Evolutionary conservation across 2,797 vertebrate species (phyloP).

Genomic region (Crypturellus tataupa): DNA sequence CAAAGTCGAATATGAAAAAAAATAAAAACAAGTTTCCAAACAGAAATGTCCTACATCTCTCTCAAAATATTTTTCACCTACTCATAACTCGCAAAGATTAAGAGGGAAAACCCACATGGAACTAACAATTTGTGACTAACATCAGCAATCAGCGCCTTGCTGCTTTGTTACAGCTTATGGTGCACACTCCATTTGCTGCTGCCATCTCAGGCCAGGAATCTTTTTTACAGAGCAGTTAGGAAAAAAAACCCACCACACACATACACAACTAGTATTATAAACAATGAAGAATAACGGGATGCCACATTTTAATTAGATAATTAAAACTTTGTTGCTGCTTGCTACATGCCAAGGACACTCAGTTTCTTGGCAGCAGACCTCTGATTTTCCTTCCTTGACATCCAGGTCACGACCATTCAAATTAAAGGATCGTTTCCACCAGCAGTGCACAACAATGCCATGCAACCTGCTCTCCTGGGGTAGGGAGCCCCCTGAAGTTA

Average conservation of each 20-base stretch:
- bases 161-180: background rate
- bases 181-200: rapidly evolving
- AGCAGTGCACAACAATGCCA: background rate
- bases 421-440: constrained; percentile 35
- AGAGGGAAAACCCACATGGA: background rate
- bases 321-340: constrained; percentile 55
- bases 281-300: background rate
- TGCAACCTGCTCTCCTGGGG: background rate
- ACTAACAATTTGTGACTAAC: background rate
- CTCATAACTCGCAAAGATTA: background rate
- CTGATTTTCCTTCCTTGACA: constrained; percentile 53
- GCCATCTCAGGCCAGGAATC: background rate
- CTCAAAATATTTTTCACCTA: background rate
- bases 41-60: background rate
- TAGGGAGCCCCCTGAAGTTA: background rate
- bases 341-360: constrained; percentile 62
- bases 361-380: constrained; percentile 67
- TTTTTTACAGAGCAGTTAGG: background rate
- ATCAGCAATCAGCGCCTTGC: background rate
- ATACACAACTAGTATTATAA: constrained; percentile 14
- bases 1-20: background rate
- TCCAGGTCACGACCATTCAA: constrained; percentile 62
- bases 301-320: constrained; percentile 51
- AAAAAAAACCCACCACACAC: background rate
- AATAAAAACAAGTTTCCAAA: background rate